Percentiles rank a stretch among this genome's conserved stretches.
Evolutionary conservation across 2,888 invertebrate species (phyloP).

Genomic region (Lepidochitona cinerea): DNA sequence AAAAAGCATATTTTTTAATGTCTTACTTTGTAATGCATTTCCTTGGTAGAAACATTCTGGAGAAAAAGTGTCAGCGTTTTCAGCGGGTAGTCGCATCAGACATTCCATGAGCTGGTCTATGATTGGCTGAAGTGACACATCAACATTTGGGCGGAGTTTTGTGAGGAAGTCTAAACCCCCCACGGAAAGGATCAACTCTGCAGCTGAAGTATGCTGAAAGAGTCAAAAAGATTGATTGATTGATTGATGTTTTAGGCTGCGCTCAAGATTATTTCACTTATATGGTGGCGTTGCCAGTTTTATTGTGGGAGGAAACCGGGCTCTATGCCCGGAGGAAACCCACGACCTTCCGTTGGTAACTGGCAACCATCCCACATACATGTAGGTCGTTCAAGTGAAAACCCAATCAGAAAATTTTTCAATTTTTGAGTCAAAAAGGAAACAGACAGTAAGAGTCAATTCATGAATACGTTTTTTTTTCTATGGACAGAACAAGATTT

Average conservation of each 20-base stretch:
- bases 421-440: too few relatives aligned
- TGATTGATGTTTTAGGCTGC: background rate
- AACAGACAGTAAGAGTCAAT: too few relatives aligned
- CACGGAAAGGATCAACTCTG: slow-evolving; percentile 60
- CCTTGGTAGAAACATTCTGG: slow-evolving; percentile 64
- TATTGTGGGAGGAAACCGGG: background rate
- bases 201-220: slow-evolving; percentile 61
- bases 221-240: background rate
- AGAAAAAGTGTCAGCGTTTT: slow-evolving; percentile 39
- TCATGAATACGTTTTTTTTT: too few relatives aligned
- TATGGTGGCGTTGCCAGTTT: background rate
- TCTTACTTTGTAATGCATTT: slow-evolving; percentile 31
- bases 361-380: too few relatives aligned
- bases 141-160: slow-evolving; percentile 55
- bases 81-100: slow-evolving; percentile 61
- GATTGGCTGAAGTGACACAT: slow-evolving; percentile 48
- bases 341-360: too few relatives aligned
- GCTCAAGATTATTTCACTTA: background rate
- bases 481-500: too few relatives aligned
- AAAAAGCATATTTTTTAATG: too few relatives aligned
- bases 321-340: too few relatives aligned
- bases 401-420: too few relatives aligned
- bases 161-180: slow-evolving; percentile 68
- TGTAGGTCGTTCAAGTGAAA: too few relatives aligned
- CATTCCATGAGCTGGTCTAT: slow-evolving; percentile 65